These are phyloP conservation scores for Geotrypetes seraphini DNA, from an alignment of 2,797 vertebrate genomes.

Conservation along the genomic window DNA sequence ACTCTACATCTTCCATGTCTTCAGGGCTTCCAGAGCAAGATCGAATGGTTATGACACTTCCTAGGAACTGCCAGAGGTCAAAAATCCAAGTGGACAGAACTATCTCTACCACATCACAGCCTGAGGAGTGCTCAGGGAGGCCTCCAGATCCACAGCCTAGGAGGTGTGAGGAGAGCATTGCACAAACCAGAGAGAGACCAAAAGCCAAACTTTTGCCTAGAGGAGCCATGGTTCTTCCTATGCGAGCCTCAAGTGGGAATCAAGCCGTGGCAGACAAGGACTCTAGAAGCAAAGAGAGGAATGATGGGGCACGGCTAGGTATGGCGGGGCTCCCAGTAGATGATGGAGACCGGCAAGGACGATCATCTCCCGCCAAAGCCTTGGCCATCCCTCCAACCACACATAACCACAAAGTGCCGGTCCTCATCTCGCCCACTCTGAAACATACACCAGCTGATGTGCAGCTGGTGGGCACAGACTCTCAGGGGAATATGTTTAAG, in stretches of 20 bases:
- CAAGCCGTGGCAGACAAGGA: constrained; percentile 39
- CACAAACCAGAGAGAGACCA: constrained; percentile 78
- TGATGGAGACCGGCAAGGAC: constrained; percentile 61
- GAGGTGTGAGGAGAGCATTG: constrained; percentile 76
- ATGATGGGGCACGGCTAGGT: constrained; percentile 41
- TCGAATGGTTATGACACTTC: constrained; percentile 68
- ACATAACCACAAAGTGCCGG: constrained; percentile 97
- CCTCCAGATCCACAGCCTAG: constrained; percentile 64
- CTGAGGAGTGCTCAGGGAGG: constrained; percentile 54
- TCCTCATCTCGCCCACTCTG: constrained; percentile 91
- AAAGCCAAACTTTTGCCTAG: constrained; percentile 90
- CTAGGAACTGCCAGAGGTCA: constrained; percentile 83
- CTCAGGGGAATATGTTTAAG: constrained; percentile 97
- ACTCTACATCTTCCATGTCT: constrained; percentile 97
- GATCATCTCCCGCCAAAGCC: constrained; percentile 79
- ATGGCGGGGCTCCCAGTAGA: constrained; percentile 31
- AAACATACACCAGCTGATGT: constrained; percentile 87
- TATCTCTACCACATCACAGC: constrained; percentile 61
- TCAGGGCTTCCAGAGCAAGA: constrained; percentile 92
- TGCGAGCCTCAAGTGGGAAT: constrained; percentile 23
- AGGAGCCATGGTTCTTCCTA: constrained; percentile 44
- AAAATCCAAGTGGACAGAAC: constrained; percentile 81
- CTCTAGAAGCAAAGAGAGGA: constrained; percentile 56
- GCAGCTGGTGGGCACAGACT: constrained; percentile 91
- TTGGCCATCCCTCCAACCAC: constrained; percentile 55